A percentile compares a stretch with the other conserved stretches of the same genome.
Conservation (phyloP, 2,113 vertebrate species). For the Lepisosteus oculatus region DNA sequence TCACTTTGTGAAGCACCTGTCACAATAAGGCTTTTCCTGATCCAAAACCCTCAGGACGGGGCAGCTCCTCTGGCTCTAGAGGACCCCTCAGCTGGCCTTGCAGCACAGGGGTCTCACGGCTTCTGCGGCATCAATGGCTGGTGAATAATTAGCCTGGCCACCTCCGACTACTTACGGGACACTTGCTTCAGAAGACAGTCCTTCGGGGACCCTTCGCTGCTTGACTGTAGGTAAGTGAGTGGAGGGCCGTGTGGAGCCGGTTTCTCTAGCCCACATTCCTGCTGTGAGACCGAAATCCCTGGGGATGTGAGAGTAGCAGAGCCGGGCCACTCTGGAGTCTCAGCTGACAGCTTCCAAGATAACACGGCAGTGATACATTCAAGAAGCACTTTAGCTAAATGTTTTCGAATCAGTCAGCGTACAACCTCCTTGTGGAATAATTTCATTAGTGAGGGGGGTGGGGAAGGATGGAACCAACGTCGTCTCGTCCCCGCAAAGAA, state of each 20-base stretch:
- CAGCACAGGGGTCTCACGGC: constrained; percentile 37
- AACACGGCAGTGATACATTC: constrained; percentile 2
- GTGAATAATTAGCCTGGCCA: constrained; percentile 77
- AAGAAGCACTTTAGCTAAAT: background rate
- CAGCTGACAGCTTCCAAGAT: constrained; percentile 17
- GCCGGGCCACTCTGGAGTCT: constrained; percentile 2
- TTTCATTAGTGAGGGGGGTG: constrained; percentile 13
- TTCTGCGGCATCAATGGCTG: constrained; percentile 65
- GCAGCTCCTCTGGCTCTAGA: constrained; percentile 61
- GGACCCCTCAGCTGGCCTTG: constrained; percentile 51
- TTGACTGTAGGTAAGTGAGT: constrained; percentile 47
- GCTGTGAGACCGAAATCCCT: constrained; percentile 51
- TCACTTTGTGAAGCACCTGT: constrained; percentile 35
- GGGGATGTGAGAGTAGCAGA: constrained; percentile 34
- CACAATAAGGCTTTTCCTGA: constrained; percentile 30
- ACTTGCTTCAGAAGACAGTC: constrained; percentile 68
- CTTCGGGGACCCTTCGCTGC: constrained; percentile 63
- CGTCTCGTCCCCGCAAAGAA: background rate
- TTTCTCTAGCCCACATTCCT: constrained; percentile 57
- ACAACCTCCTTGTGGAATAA: background rate
- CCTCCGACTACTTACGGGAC: constrained; percentile 69
- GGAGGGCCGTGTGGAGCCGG: constrained; percentile 20
- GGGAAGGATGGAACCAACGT: constrained; percentile 4
- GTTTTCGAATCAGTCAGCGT: background rate
- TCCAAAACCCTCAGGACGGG: constrained; percentile 35